Conservation (phyloP, 1,140 invertebrate genomes). For the Diabrotica undecimpunctata region DNA sequence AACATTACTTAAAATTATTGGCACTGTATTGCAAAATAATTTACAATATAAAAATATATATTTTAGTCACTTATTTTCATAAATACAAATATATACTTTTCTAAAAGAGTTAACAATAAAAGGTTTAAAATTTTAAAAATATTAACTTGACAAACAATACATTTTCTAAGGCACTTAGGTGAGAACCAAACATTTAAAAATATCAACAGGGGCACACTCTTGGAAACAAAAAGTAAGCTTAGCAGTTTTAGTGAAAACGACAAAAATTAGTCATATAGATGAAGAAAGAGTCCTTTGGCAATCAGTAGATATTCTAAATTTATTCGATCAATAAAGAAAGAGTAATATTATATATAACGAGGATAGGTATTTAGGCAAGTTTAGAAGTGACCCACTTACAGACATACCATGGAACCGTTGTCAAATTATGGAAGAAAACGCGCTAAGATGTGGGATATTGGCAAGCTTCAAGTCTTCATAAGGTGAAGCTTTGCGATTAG, state of each 20-base stretch:
- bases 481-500: neutral
- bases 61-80: conserved; percentile 13
- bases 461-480: no score
- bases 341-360: no score
- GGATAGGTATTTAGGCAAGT: no score
- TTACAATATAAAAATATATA: conserved; percentile 21
- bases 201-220: neutral
- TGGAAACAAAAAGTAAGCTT: neutral
- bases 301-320: neutral
- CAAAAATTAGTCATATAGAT: no score
- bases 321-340: neutral
- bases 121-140: conserved; percentile 1
- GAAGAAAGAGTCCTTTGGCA: neutral
- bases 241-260: no score
- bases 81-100: conserved; percentile 10
- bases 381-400: no score
- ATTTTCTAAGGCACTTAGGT: conserved; percentile 4
- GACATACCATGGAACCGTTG: no score
- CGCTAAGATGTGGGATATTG: no score
- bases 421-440: no score
- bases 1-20: conserved; percentile 15
- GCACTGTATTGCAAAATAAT: conserved; percentile 17
- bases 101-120: conserved; percentile 5
- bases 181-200: neutral
- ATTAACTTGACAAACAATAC: neutral